Percentiles rank a stretch among this genome's conserved stretches.
phyloP scores from a whole-genome alignment of 2,113 vertebrate genomes.

The Prinia subflava region DNA sequence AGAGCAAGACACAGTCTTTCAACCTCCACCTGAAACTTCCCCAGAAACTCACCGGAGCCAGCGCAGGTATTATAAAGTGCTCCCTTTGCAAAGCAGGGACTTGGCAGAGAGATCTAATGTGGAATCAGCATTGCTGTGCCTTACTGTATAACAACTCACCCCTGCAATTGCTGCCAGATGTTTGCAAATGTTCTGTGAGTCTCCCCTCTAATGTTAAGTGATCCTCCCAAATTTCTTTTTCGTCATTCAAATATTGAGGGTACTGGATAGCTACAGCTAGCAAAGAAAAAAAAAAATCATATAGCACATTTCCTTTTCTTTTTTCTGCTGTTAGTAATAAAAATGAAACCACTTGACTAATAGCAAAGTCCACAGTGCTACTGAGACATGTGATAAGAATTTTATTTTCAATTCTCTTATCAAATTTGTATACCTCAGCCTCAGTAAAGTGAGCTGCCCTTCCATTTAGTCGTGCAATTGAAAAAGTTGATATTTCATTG shows the following conservation, averaged over 20 bases:
- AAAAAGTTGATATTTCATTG: neutral
- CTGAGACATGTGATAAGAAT: neutral
- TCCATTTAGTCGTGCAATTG: neutral
- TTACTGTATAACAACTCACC: neutral
- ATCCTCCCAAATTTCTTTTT: neutral
- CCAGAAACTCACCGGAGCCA: neutral
- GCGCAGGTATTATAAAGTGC: neutral
- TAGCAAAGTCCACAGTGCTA: neutral
- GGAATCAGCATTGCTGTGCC: neutral
- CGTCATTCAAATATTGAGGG: neutral
- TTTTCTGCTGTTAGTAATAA: neutral
- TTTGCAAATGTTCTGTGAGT: neutral
- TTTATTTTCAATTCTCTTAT: neutral
- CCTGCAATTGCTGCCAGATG: conserved; percentile 10
- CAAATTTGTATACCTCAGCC: neutral
- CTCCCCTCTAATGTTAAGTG: neutral
- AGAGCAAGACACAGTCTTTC: neutral
- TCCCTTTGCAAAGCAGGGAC: neutral
- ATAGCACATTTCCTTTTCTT: neutral
- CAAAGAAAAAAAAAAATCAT: neutral
- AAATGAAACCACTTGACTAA: neutral
- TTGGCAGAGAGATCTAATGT: neutral
- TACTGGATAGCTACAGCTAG: neutral
- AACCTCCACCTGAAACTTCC: neutral
- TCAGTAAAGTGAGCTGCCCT: neutral